Evolutionary conservation across 1,140 invertebrate species (phyloP).

Genomic region (Papilio xuthus): DNA sequence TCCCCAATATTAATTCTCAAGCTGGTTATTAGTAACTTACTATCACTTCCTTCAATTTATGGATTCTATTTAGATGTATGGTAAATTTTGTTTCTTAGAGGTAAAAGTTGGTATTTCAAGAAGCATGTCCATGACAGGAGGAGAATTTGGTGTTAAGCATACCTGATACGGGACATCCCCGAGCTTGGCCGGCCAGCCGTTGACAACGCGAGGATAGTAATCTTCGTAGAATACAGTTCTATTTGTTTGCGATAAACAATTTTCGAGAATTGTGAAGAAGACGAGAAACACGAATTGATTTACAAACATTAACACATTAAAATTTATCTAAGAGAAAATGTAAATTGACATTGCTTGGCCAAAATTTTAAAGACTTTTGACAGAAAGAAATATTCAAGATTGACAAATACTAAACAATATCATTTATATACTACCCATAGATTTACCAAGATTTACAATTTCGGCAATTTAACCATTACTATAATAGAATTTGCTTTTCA

Average conservation of each 20-base stretch:
- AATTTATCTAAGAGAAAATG: neutral
- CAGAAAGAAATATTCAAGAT: neutral
- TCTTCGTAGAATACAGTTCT: conserved; percentile 31
- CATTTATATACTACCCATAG: neutral
- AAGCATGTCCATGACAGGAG: too few relatives aligned
- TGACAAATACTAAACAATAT: neutral
- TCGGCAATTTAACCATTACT: too few relatives aligned
- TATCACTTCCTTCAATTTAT: neutral
- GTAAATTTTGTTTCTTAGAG: neutral
- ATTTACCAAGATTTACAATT: neutral
- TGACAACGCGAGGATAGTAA: conserved; percentile 53
- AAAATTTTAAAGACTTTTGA: neutral
- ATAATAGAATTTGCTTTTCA: too few relatives aligned
- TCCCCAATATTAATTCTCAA: neutral
- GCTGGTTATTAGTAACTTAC: neutral
- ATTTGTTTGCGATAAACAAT: conserved; percentile 3
- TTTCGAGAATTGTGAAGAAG: neutral
- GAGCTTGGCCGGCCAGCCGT: conserved; percentile 53
- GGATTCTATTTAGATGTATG: neutral
- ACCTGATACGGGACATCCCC: conserved; percentile 68
- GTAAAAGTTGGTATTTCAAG: neutral
- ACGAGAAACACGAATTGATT: conserved; percentile 2
- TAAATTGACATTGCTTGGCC: neutral
- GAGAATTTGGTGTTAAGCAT: neutral
- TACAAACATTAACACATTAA: conserved; percentile 21